Evolutionary conservation across 2,113 vertebrate species (phyloP), one percentile per base, ranked within the genome.

Genomic region (Ailuropoda melanoleuca): DNA sequence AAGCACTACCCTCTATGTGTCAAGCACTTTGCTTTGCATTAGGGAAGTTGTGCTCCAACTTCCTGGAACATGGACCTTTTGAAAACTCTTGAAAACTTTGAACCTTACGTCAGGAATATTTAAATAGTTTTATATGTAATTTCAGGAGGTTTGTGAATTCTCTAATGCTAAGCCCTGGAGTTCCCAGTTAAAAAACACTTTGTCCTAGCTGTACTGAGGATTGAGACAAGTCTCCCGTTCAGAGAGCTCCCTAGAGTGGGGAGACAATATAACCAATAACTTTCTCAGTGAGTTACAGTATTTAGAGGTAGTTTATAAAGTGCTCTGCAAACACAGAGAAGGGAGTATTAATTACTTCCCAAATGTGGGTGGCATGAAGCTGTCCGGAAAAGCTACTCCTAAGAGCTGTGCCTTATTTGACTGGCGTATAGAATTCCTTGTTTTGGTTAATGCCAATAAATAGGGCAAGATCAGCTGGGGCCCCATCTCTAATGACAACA

Each of bases 61-160:
- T n/a, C 24, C 9, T 17, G 50, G 18, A 92, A 48, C 23, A 13
- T 23, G 23, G 46, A 58, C 31, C 58, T 53, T 56, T 82, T 64
- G 58, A 29, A 86, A 78, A 92, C 39, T 80, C 31, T 55, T 83
- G 37, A 64, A 64, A 91, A 72, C 62, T 66, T 31, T 23, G 34
- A 70, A n/a, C 34, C 7, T 43, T 6, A n/a, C 48, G 56, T n/a
- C 64, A 48, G 66, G 66, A 70, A 74, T 66, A 39, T 14, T 70
- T 62, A 39, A 80, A 26, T 80, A 68, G 56, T 68, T 74, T 64
- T 66, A 53, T 75, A 31, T 58, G 18, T 96, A 39, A 84, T 64
- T 88, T 84, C 62, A 80, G 29, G 37, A 88, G 64, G 19, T 70
- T 92, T 8, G 29, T 29, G 39, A n/a, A 53, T 94, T 85, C 39